Conservation (phyloP, 2,888 invertebrate species). For the Cinara cedri region DNA sequence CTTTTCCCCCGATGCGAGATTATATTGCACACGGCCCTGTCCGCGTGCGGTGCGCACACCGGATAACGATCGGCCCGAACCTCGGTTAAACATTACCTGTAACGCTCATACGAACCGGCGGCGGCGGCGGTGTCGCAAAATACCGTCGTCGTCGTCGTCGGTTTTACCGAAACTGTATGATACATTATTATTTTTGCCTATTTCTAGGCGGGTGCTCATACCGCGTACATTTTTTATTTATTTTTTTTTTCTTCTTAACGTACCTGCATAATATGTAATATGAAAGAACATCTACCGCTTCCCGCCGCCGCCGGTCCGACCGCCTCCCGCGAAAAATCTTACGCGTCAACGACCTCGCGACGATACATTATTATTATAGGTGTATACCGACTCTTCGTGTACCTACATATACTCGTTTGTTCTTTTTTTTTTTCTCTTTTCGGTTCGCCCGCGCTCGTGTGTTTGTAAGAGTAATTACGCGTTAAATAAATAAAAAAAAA, state of each 20-base stretch:
- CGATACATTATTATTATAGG: not conserved
- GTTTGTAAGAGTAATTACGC: constrained; percentile 27
- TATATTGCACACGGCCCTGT: constrained; percentile 47
- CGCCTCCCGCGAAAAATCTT: not conserved
- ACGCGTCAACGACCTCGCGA: constrained; percentile 42
- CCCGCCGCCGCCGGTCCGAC: not conserved
- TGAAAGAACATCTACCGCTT: too few relatives aligned
- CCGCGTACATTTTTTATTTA: too few relatives aligned
- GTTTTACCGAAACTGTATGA: not conserved
- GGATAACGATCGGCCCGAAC: constrained; percentile 28
- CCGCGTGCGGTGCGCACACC: constrained; percentile 13
- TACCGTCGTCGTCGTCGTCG: too few relatives aligned
- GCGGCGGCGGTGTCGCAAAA: constrained; percentile 16
- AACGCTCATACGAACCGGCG: not conserved
- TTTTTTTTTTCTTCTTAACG: too few relatives aligned
- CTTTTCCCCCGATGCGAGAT: too few relatives aligned
- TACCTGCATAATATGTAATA: too few relatives aligned
- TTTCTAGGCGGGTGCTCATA: too few relatives aligned
- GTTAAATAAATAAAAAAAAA: not conserved
- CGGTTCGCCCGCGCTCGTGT: not conserved
- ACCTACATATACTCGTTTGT: too few relatives aligned
- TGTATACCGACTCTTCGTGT: too few relatives aligned
- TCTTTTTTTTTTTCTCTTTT: not conserved
- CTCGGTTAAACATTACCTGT: too few relatives aligned
- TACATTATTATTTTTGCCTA: not conserved